phyloP scores from a whole-genome alignment of 2,797 vertebrate genomes.

The Chaetodon trifasciatus region DNA sequence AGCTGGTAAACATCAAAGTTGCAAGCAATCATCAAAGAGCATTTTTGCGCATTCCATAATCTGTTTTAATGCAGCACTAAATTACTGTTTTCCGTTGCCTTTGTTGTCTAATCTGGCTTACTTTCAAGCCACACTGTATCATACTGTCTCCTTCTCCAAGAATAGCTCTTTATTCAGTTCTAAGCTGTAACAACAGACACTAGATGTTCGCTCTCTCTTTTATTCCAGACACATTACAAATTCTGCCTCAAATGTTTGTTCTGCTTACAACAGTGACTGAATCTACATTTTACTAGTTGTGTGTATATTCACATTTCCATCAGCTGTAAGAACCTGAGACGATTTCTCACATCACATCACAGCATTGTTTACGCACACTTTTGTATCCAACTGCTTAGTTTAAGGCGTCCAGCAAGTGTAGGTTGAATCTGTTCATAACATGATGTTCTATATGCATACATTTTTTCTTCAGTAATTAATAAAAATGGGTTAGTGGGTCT shows the following conservation, averaged over 20 bases:
- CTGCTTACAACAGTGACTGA: constrained; percentile 22
- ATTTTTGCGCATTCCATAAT: constrained; percentile 61
- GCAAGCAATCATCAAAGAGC: constrained; percentile 58
- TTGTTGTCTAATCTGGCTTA: constrained; percentile 72
- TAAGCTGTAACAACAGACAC: constrained; percentile 38
- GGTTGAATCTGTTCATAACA: background rate
- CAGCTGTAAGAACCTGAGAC: constrained; percentile 17
- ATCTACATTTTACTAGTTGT: constrained; percentile 22
- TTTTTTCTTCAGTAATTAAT: background rate
- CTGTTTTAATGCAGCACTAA: constrained; percentile 63
- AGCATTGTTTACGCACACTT: background rate
- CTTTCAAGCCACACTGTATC: constrained; percentile 57
- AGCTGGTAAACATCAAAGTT: constrained; percentile 64
- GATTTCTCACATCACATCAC: background rate
- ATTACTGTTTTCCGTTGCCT: constrained; percentile 58
- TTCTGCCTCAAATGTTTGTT: constrained; percentile 44
- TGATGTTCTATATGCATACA: background rate
- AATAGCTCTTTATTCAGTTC: constrained; percentile 54
- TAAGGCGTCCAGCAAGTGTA: constrained; percentile 1
- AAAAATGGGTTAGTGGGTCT: constrained; percentile 14
- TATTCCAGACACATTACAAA: constrained; percentile 29
- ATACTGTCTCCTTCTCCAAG: constrained; percentile 49
- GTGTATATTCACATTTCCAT: constrained; percentile 25
- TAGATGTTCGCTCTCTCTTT: constrained; percentile 23
- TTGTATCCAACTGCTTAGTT: background rate